Base-by-base conservation (phyloP, 2,113 vertebrate genomes). In the Lota lota region DNA sequence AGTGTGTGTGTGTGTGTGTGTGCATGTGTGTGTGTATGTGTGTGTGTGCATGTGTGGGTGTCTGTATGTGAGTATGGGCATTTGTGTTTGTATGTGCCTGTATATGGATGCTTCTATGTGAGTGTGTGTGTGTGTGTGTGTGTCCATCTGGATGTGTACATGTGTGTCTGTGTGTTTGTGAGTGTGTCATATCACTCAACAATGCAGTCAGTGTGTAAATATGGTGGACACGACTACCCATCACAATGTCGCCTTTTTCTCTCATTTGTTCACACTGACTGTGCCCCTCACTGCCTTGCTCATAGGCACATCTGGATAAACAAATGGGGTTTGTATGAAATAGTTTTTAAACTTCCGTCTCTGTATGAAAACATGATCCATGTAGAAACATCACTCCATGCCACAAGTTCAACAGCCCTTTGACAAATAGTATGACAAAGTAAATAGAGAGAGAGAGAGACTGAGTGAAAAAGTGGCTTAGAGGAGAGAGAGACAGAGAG, bases 161-260 rank as follows among this genome's bases (percentile, higher is more conserved):
- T 61, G 21, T 58, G 56, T 58, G 56, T 58, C 16, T 58, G 56
- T 58, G 56, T 58, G 56, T 58, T 16, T 58, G 56, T 24, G 21
- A 14, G 22, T 22, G 28, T 33, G 28, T 33, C 28, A 2, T 33
- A 33, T 33, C 28, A 6, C 28, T 33, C 28, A 33, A 33, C 28
- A 33, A 33, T 33, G 28, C 28, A 33, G 28, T 33, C 28, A 33
- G 28, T 33, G 28, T 33, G 28, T 33, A 33, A 33, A 33, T 33
- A 33, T 33, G 28, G 28, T 33, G 28, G 4, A 33, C 28, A 33
- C 28, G 28, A 3, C 28, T 33, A 33, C 28, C 0, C 28, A 33
- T 33, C 28, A 33, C 28, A 33, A 33, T 33, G 28, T 33, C 28
- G 28, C 28, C 28, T 4, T 33, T 33, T 33, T 33, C 28, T 33